phyloP scores from a whole-genome alignment of 2,888 invertebrate genomes.

The Cheilosia impressa region DNA sequence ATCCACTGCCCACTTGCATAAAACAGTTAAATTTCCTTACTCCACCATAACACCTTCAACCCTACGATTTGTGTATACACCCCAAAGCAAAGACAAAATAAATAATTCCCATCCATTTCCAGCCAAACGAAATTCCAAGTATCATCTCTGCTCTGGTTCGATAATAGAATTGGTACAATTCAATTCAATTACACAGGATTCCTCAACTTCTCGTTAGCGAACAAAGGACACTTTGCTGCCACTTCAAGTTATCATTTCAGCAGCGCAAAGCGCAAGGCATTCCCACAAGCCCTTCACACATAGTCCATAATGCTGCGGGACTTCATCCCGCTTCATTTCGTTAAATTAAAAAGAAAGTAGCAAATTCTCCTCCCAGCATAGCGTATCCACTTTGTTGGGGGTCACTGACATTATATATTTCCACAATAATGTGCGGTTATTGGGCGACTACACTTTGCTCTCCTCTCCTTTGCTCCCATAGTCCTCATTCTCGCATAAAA shows the following conservation, averaged over 20 bases:
- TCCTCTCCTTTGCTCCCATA: not conserved
- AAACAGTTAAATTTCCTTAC: too few species aligned
- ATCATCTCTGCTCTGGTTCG: not conserved
- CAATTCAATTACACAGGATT: constrained; percentile 53
- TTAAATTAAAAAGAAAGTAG: constrained; percentile 32
- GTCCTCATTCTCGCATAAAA: constrained; percentile 36
- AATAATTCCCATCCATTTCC: too few species aligned
- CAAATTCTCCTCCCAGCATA: constrained; percentile 13
- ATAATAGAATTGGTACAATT: constrained; percentile 29
- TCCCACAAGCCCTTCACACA: constrained; percentile 39
- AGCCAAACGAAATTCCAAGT: not conserved
- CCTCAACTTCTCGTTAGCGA: not conserved
- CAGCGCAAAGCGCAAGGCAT: constrained; percentile 4
- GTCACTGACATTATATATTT: constrained; percentile 57
- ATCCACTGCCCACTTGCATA: too few species aligned
- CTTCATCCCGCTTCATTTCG: constrained; percentile 53
- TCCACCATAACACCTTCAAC: too few species aligned
- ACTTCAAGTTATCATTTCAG: constrained; percentile 40
- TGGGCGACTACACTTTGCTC: constrained; percentile 29
- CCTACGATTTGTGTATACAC: too few species aligned
- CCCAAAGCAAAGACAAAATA: too few species aligned
- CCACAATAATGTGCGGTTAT: constrained; percentile 64
- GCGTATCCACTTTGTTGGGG: constrained; percentile 30
- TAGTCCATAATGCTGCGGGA: constrained; percentile 37
- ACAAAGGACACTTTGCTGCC: constrained; percentile 46